A percentile compares a stretch with the other conserved stretches of the same genome.
Evolutionary conservation across 2,888 invertebrate genomes (phyloP).

Genomic region (Acleris sparsana): DNA sequence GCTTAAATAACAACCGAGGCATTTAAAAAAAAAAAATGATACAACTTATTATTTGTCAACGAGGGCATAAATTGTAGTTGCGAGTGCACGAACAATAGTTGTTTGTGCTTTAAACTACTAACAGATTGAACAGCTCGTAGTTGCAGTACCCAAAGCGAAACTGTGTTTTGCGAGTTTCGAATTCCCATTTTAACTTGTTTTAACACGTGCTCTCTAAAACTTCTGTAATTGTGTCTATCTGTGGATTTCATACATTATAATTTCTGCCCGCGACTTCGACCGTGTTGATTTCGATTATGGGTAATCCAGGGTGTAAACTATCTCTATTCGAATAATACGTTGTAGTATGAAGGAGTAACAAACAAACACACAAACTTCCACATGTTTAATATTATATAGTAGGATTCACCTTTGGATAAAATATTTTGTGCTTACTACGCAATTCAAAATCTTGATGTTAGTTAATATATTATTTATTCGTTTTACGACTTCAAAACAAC

Average conservation of each 20-base stretch:
- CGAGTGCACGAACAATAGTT: conserved; percentile 6
- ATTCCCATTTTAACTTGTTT: not conserved
- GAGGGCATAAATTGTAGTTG: not conserved
- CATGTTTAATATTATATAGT: too few species aligned
- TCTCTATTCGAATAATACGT: too few species aligned
- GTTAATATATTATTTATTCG: too few species aligned
- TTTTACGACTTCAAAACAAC: too few species aligned
- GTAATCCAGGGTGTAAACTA: too few species aligned
- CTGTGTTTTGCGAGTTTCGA: not conserved
- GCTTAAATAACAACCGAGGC: not conserved
- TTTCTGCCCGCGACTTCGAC: too few species aligned
- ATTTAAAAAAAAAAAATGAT: not conserved
- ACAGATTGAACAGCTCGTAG: conserved; percentile 2
- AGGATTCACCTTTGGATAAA: too few species aligned
- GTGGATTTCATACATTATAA: not conserved
- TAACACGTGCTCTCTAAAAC: not conserved
- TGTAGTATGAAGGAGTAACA: too few species aligned
- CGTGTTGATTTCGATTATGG: too few species aligned
- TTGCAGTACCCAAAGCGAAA: not conserved
- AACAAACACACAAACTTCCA: too few species aligned
- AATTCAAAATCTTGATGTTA: too few species aligned
- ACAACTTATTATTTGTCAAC: not conserved
- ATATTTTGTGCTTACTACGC: too few species aligned
- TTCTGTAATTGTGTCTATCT: not conserved
- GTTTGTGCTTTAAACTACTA: conserved; percentile 11